Base-by-base conservation (phyloP, 2,888 invertebrate species). In the Tinea semifulvella region DNA sequence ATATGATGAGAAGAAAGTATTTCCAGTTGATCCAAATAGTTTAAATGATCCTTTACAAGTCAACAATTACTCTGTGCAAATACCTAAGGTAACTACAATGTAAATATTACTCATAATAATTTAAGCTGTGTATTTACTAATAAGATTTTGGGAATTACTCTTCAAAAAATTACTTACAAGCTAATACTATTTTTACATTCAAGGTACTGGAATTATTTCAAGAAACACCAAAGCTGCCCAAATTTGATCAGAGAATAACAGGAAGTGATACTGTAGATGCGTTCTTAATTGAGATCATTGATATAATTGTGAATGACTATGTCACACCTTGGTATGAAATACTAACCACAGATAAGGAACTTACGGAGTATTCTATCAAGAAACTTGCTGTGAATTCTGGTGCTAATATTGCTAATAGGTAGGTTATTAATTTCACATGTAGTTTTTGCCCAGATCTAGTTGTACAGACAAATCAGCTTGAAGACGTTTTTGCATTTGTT, bases 231-330 rank as follows among this genome's bases (percentile, higher is more conserved):
- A 48, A 57, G 26, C 51, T 63, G 39, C 66, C 68, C 38, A 79
- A 75, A 51, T 80, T 64, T 62, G 80, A 80, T 49, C 74, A 57
- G 48, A 64, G 93, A 57, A 89, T 94, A 50, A 94, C 93, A 17
- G 94, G 94, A 18, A 91, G 93, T 57, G 90, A 89, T 56, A 84
- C 91, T 22, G 94, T 95, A 48, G 94, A 94, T 74, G 89, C 91
- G 56, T 92, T 91, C 54, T 80, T 94, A 43, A 92, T 92, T 72
- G 89, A 93, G 77, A 92, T 94, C 58, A 82, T 94, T 55, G 86
- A 87, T 49, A 92, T 89, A 52, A 85, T 92, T 44, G 84, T 94
- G 43, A 83, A 91, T 61, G 94, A 94, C 69, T 93, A 92, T 76
- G 87, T 94, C 38, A 85, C 88, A 50, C 86, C 89, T 1, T 90